Base-by-base conservation (phyloP, 2,888 invertebrate species). In the Yponomeuta evonymella region DNA sequence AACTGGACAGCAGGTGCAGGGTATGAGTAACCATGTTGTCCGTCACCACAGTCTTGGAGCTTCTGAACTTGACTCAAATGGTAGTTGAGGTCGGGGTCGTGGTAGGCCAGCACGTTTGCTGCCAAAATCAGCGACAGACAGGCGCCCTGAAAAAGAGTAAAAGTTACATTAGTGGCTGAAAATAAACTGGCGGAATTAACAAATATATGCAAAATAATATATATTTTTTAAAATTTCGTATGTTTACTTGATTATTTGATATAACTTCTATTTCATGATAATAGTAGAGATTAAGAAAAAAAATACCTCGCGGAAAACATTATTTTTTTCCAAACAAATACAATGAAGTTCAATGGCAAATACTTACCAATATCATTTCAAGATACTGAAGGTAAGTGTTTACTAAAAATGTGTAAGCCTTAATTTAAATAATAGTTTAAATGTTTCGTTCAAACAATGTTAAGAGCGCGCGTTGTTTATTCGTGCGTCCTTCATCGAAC, bases 1-100 rank as follows among this genome's bases (percentile, higher is more conserved):
- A 94, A 85, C 77, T 94, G 93, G 2, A 94, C 83, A 33, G 92
- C 80, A 3, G 94, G 94, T 4, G 90, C 86, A 62, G 93, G 85
- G 80, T 94, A 94, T 2, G 92, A 85, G 78, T 94, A 94, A 3
- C 94, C 94, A 33, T 85, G 82, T 70, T 86, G 80, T 2, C 15
- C 67, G 0, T 67, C 67, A 3, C 11, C 67, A 33, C 89, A 89
- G 73, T 83, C 81, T 73, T 85, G 80, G 29, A 79, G 76, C 73
- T 83, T 85, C 76, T 91, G 90, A 73, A 89, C 77, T 83, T 90
- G 87, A 73, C 81, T 87, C 70, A 92, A 75, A 75, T 92, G 91
- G 76, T 91, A 91, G 78, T 92, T 89, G 29, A 91, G 81, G 79
- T 92, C 92, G 66, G 91, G 91, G 80, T 91, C 91, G 73, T 92